Evolutionary conservation across 2,888 invertebrate species (phyloP).

Genomic region (Agrochola macilenta): DNA sequence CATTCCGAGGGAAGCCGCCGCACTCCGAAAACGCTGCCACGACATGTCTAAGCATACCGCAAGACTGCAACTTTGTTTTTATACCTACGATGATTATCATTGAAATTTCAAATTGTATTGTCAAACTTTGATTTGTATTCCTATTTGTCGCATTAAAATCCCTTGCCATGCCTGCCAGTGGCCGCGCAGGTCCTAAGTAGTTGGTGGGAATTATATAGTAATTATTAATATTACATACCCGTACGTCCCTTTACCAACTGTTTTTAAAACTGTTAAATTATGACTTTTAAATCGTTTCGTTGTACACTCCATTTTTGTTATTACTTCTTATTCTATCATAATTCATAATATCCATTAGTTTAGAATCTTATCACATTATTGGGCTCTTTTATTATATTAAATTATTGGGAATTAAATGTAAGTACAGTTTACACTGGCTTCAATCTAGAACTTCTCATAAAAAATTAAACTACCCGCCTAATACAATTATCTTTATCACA

Average conservation of each 20-base stretch:
- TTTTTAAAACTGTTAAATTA: slow-evolving; percentile 82
- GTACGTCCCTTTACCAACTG: slow-evolving; percentile 91
- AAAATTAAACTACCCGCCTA: slow-evolving; percentile 39
- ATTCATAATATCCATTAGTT: background rate
- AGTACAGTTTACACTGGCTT: background rate
- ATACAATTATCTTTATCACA: too few species aligned
- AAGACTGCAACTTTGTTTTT: background rate
- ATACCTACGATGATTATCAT: background rate
- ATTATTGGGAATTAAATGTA: too few species aligned
- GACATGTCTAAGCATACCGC: background rate
- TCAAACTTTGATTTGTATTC: background rate
- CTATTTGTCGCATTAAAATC: background rate
- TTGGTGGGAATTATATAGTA: background rate
- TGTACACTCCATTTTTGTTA: slow-evolving; percentile 77
- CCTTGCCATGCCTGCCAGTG: background rate
- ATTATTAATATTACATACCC: slow-evolving; percentile 83
- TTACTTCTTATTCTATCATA: background rate
- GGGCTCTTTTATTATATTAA: too few species aligned
- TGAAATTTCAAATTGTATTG: background rate
- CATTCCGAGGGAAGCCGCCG: too few species aligned
- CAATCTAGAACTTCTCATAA: background rate
- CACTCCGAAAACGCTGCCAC: background rate
- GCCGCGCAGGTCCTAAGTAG: background rate
- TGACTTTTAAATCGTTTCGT: slow-evolving; percentile 78
- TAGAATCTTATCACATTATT: background rate